A percentile compares a stretch with the other conserved stretches of the same genome.
These are phyloP conservation scores for Isoperla grammatica DNA, from an alignment of 2,888 invertebrate species.

Conservation along the genomic window DNA sequence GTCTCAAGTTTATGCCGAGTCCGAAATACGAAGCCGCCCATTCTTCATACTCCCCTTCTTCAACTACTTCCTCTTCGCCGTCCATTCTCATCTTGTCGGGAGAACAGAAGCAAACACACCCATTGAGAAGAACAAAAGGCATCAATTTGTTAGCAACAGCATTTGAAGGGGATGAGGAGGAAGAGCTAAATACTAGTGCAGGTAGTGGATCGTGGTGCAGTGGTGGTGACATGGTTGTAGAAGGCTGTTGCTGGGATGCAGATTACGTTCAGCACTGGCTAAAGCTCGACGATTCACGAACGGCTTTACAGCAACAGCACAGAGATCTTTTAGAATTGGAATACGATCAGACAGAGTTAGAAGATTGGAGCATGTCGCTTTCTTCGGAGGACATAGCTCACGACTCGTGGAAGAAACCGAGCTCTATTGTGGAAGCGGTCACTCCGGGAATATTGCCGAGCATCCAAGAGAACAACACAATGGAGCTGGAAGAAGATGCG, in stretches of 20 bases:
- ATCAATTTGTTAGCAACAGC: conserved; percentile 42
- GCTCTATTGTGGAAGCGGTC: neutral
- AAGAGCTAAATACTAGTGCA: conserved; percentile 35
- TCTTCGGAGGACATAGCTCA: conserved; percentile 61
- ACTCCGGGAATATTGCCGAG: conserved; percentile 50
- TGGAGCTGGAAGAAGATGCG: conserved; percentile 67
- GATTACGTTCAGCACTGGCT: conserved; percentile 74
- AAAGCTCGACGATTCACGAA: conserved; percentile 64
- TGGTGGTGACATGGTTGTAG: conserved; percentile 52
- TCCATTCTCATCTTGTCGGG: conserved; percentile 51
- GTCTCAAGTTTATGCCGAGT: conserved; percentile 57
- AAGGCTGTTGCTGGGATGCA: conserved; percentile 59
- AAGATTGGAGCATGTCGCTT: conserved; percentile 72
- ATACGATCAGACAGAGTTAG: conserved; percentile 68
- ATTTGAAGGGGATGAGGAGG: conserved; percentile 37
- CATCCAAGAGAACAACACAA: conserved; percentile 65
- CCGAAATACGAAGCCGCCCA: conserved; percentile 15
- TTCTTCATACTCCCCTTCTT: conserved; percentile 44
- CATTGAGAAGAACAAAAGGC: conserved; percentile 54
- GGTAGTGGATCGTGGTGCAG: conserved; percentile 52
- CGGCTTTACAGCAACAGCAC: conserved; percentile 61
- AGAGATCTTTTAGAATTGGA: conserved; percentile 63
- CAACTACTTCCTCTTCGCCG: conserved; percentile 54
- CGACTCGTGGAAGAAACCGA: conserved; percentile 7
- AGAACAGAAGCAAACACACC: conserved; percentile 46